Conservation (phyloP, 2,888 invertebrate genomes). For the Drosophila subquinaria region DNA sequence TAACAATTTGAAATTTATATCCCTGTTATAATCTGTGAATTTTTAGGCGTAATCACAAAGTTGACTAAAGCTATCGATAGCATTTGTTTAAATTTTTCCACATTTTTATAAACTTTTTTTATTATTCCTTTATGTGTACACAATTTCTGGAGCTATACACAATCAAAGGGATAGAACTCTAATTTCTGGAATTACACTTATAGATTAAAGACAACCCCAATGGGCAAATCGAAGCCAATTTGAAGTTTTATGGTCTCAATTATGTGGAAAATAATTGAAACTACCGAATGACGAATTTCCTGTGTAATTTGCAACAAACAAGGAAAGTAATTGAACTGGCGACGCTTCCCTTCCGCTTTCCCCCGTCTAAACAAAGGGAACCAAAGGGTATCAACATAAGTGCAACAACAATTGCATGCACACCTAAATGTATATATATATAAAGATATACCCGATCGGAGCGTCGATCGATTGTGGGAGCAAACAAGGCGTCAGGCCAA, state of each 20-base stretch:
- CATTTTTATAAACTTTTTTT: too few species aligned
- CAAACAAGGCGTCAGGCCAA: conserved; percentile 49
- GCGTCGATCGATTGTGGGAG: conserved; percentile 57
- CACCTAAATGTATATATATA: conserved; percentile 15
- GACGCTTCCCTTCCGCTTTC: not conserved
- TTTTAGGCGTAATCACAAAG: too few species aligned
- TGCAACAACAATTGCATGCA: conserved; percentile 23
- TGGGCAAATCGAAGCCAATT: not conserved
- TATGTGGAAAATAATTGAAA: conserved; percentile 50
- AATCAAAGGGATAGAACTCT: conserved; percentile 14
- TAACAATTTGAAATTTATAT: too few species aligned
- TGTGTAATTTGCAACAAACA: conserved; percentile 57
- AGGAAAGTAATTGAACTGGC: conserved; percentile 43
- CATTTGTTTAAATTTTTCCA: too few species aligned
- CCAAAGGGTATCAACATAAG: conserved; percentile 35
- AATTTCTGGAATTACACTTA: conserved; percentile 8
- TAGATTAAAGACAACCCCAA: conserved; percentile 19
- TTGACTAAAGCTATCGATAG: too few species aligned
- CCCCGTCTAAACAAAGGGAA: conserved; percentile 21
- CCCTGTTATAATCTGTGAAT: too few species aligned
- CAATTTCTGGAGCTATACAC: not conserved
- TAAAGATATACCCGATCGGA: conserved; percentile 27
- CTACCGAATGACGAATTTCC: conserved; percentile 50
- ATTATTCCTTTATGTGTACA: too few species aligned
- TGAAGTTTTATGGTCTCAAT: conserved; percentile 35